Evolutionary conservation across 2,797 vertebrate genomes (phyloP).

Genomic region (Tolypeutes matacus): DNA sequence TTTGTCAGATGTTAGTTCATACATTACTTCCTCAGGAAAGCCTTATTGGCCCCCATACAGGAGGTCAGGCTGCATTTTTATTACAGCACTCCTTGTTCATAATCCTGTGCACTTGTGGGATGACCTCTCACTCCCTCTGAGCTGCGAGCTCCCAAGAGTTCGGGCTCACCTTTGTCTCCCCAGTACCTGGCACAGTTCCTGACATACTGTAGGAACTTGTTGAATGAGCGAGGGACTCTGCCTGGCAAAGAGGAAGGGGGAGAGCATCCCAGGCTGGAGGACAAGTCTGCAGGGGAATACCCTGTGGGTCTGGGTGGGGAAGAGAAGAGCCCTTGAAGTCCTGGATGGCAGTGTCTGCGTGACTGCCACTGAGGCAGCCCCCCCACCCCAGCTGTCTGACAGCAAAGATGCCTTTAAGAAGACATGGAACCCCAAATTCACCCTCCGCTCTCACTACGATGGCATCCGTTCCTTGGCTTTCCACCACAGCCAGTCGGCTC

Average conservation of each 20-base stretch:
- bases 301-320: background rate
- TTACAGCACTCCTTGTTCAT: fast-evolving
- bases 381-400: constrained; percentile 90
- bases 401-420: constrained; percentile 94
- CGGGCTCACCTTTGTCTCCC: background rate
- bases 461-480: constrained; percentile 94
- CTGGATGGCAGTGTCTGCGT: background rate
- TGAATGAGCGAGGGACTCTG: background rate
- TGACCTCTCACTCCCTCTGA: background rate
- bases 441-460: constrained; percentile 95
- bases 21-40: background rate
- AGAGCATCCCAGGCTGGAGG: fast-evolving
- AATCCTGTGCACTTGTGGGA: background rate
- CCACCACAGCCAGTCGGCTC: constrained; percentile 92
- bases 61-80: background rate
- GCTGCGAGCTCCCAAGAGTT: background rate
- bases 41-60: background rate
- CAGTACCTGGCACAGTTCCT: background rate
- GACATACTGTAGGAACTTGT: background rate
- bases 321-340: too few species aligned
- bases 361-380: constrained; percentile 28
- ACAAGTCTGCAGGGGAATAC: fast-evolving
- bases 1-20: background rate
- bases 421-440: constrained; percentile 96
- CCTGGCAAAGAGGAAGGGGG: background rate